Evolutionary conservation across 1,140 invertebrate species (phyloP).

Genomic region (Pseudomyrmex gracilis): DNA sequence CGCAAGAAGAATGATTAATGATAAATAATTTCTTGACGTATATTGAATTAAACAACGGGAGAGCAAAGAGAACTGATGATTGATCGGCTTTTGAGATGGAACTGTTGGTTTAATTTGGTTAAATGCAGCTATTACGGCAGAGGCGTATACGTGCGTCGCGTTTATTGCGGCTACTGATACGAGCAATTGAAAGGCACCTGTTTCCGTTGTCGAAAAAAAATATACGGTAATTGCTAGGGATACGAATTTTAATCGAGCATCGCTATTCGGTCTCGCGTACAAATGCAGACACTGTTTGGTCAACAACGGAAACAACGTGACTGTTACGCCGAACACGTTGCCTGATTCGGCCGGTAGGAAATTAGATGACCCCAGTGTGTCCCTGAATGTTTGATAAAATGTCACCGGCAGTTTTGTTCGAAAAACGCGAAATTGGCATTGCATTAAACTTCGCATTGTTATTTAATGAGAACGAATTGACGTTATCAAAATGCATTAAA

Average conservation of each 20-base stretch:
- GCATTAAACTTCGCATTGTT: background rate
- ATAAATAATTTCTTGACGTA: background rate
- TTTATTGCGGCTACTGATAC: slow-evolving; percentile 5
- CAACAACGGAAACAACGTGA: slow-evolving; percentile 22
- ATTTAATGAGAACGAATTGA: background rate
- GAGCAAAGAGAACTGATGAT: background rate
- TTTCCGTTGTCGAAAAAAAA: slow-evolving; percentile 42
- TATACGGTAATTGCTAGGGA: slow-evolving; percentile 47
- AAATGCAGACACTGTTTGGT: slow-evolving; percentile 22
- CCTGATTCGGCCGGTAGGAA: slow-evolving; percentile 18
- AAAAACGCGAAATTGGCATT: background rate
- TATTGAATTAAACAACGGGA: slow-evolving; percentile 4
- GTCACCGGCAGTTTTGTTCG: background rate
- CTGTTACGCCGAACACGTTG: slow-evolving; percentile 22
- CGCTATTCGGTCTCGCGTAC: slow-evolving; percentile 30
- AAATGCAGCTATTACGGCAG: slow-evolving; percentile 2
- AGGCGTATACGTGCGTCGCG: background rate
- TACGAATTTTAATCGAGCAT: slow-evolving; percentile 55
- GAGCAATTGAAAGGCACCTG: slow-evolving; percentile 23
- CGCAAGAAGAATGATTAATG: background rate
- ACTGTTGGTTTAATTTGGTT: background rate
- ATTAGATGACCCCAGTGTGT: background rate
- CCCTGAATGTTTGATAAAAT: background rate
- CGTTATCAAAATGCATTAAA: background rate
- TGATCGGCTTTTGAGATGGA: slow-evolving; percentile 8